Evolutionary conservation across 2,113 vertebrate genomes (phyloP), one percentile per base, ranked within the genome.

Genomic region (Bambusicola thoracicus): DNA sequence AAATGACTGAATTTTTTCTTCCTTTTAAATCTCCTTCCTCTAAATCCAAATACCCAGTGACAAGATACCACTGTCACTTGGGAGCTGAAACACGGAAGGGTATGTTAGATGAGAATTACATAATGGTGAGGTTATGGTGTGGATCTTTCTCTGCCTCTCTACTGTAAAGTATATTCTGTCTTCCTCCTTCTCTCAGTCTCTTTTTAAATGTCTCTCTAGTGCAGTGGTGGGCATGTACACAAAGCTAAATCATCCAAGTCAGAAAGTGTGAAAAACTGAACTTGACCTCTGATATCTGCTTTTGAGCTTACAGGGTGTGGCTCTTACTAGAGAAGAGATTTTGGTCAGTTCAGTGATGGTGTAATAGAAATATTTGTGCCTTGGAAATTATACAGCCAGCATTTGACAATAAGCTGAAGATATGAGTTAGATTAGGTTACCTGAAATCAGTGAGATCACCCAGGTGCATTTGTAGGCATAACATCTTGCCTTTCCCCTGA

Each of bases 291-390:
- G 1, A 6, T 68, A 44, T 22, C 27, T 59, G 20, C 87, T 22
- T 12, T 22, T 11, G 32, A 0, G 0, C 21, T 89, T 55, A 29
- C 1, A 61, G 38, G 38, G 49, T 2, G 4, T n/a, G 24, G 20
- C 16, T 61, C 17, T 43, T 73, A 20, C 27, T 16, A 36, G 20
- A 49, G 11, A 56, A 55, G 62, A 75, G 34, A 44, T 51, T 85
- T 80, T 56, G 20, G 10, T 66, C 13, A 29, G 6, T 36, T 88
- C 40, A 48, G 5, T 44, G 27, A 27, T 6, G 41, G 19, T n/a
- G 19, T 36, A 65, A 68, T 24, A 87, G 48, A 84, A 75, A 55
- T 48, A 66, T 29, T 63, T 73, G 58, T 59, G 53, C 19, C 32
- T 15, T 68, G 25, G 8, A 53, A 68, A 61, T 51, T 56, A 25